Evolutionary conservation across 2,113 vertebrate genomes (phyloP).

Genomic region (Phocoena sinus): DNA sequence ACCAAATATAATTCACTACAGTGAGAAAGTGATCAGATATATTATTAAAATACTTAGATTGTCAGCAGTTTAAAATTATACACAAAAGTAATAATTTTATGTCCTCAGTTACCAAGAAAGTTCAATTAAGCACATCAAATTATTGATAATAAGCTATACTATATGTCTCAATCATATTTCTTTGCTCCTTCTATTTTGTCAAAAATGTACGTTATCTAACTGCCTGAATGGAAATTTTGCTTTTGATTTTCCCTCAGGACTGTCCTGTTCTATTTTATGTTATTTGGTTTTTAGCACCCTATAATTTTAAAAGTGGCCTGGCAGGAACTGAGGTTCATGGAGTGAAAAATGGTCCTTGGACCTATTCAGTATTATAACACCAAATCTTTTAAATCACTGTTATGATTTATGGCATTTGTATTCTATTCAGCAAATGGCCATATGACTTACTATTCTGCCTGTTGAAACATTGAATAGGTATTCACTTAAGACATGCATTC

Average conservation of each 20-base stretch:
- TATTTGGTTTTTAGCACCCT: constrained; percentile 27
- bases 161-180: background rate
- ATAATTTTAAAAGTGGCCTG: constrained; percentile 51
- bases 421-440: background rate
- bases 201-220: background rate
- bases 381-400: constrained; percentile 44
- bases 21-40: background rate
- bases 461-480: background rate
- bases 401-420: background rate
- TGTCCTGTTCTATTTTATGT: constrained; percentile 30
- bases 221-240: background rate
- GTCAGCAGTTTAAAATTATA: background rate
- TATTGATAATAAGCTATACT: background rate
- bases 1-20: background rate
- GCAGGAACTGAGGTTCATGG: background rate
- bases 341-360: constrained; percentile 25
- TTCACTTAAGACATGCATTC: background rate
- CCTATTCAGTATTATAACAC: background rate
- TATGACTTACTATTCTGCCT: background rate
- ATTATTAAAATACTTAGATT: background rate
- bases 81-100: background rate
- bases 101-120: background rate
- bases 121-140: background rate
- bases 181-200: background rate
- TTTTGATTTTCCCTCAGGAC: constrained; percentile 8